Evolutionary conservation across 1,140 invertebrate genomes (phyloP), one percentile per base, ranked within the genome.

Genomic region (Orchesella cincta): DNA sequence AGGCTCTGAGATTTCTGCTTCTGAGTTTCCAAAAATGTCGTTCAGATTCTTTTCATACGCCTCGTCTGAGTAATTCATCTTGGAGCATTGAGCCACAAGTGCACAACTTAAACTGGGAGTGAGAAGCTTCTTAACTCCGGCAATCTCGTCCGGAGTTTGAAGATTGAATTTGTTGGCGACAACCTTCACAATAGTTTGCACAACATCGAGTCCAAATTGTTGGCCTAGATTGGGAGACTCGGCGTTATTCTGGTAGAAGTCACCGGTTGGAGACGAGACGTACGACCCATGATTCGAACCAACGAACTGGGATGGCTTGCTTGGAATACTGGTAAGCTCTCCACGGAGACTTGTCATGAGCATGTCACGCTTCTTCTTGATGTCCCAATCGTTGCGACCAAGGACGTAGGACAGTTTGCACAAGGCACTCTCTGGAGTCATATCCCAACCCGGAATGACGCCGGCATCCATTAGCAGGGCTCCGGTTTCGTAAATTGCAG

Each of bases 381-480:
- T 85, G 73, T 90, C 88, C 88, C 93, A 93, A 39, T 94, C 91
- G 1, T 88, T 86, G 84, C 96, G 96, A 0, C 93, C 92, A 2
- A 99, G 86, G 0, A 98, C 93, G 82, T 98, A 98, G 0, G 91
- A 89, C 0, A 99, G 86, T 87, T 99, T 99, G 0, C 94, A 91
- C 0, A 98, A 86, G 0, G 96, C 95, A 0, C 97, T 95, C 86
- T 98, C 96, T 0, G 93, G 91, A 0, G 97, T 99, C 94, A 98
- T 98, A 84, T 99, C 97, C 75, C 88, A 92, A 0, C 97, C 96
- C 0, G 39, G 52, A 54, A 52, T 74, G 1, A 74, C 52, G n/a
- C 81, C 81, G 1, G 79, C 78, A 12, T 67, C 62, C 33, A 80
- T 16, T 26, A 82, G 86, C 85, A 92, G 92, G 86, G 89, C 87